Base-by-base conservation (phyloP, 1,140 invertebrate genomes). In the Lineus longissimus region DNA sequence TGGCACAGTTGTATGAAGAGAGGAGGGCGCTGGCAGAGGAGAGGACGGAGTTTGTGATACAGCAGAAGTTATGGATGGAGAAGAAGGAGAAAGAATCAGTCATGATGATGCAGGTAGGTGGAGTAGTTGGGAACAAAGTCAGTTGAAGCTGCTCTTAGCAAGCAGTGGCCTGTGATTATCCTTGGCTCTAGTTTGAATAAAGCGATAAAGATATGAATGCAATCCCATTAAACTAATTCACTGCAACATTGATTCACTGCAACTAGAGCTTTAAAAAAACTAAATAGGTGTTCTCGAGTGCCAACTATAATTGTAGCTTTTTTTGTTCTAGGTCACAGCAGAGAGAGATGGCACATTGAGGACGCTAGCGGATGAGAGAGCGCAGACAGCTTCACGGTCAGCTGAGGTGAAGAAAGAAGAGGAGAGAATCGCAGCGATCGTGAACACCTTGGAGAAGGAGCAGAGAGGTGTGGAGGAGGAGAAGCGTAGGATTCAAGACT, bases 21-120 rank as follows among this genome's bases (percentile, higher is more conserved):
- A 63, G 78, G n/a, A 68, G 76, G 31, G 63, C 59, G 1, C 59
- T 81, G 51, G 74, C 77, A 0, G 78, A 80, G 62, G 79, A 81
- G 63, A 73, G 73, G 65, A 70, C 73, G 2, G 67, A 76, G 55
- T 73, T 79, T 33, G 71, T 68, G 13, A 63, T 77, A n/a, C 67
- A 71, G 23, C 76, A 75, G 65, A 74, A 74, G 57, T 58, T 75
- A 40, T 62, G 55, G 31, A 55, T 66, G 41, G 78, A 81, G 54
- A 71, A 74, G 25, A 54, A 71, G 9, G 64, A 77, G 30, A 68
- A 75, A 13, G 74, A 76, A n/a, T 62, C 72, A 2, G 64, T 77
- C 9, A 74, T 73, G 56, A 19, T 62, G n/a, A 66, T 69, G 19
- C 75, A 79, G 72, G 76, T 77, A 59, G 17, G 59, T 15, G 40